Evolutionary conservation across 2,888 invertebrate genomes (phyloP).

Genomic region (Aspidapion aeneum): DNA sequence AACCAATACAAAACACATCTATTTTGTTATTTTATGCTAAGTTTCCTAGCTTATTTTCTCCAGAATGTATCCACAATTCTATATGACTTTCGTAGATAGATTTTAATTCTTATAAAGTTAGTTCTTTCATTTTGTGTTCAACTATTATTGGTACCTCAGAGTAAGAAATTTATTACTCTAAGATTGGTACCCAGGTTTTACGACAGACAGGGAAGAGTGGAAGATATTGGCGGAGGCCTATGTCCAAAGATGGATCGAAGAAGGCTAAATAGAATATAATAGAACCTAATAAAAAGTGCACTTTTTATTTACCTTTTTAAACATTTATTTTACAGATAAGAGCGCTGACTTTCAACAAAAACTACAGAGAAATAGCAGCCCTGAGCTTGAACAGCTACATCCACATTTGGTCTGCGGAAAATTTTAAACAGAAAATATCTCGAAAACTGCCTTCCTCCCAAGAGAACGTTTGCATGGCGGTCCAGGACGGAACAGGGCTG

Average conservation of each 20-base stretch:
- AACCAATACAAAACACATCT: background rate
- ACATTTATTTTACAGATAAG: conserved; percentile 62
- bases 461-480: conserved; percentile 92
- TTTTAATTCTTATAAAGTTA: conserved; percentile 26
- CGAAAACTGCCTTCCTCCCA: conserved; percentile 83
- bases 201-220: too few species aligned
- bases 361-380: conserved; percentile 84
- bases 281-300: too few species aligned
- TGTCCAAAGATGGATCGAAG: too few species aligned
- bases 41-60: conserved; percentile 24
- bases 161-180: too few species aligned
- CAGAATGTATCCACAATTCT: conserved; percentile 23
- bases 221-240: too few species aligned
- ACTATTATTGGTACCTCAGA: conserved; percentile 33
- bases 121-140: conserved; percentile 27
- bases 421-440: conserved; percentile 83
- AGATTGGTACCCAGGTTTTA: too few species aligned
- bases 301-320: too few species aligned
- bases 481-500: conserved; percentile 71
- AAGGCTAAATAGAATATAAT: too few species aligned
- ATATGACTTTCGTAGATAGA: conserved; percentile 6
- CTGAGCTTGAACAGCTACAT: conserved; percentile 91
- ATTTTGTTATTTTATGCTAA: background rate
- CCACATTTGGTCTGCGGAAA: conserved; percentile 90
- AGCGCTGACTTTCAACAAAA: conserved; percentile 83